Percentiles rank a stretch among this genome's conserved stretches.
Evolutionary conservation across 2,113 vertebrate species (phyloP).

Genomic region (Protomyctophum bolini): DNA sequence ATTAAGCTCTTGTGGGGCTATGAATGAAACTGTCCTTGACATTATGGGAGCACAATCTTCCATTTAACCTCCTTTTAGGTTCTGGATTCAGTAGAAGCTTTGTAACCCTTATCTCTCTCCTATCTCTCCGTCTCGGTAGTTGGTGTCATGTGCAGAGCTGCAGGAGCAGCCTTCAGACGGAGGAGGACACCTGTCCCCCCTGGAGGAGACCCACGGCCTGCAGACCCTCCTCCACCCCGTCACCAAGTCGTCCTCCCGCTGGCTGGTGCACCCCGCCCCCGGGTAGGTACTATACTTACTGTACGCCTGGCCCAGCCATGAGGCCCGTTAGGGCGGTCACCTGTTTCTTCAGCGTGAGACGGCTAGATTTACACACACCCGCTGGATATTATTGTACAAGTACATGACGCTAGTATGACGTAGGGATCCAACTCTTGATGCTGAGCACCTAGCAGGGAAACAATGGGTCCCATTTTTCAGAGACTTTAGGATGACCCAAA

Average conservation of each 20-base stretch:
- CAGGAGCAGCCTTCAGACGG: slow-evolving; percentile 85
- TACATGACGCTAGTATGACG: no score
- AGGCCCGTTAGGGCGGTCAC: no score
- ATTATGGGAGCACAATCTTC: not conserved
- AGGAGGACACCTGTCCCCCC: slow-evolving; percentile 78
- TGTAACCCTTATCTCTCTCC: slow-evolving; percentile 1
- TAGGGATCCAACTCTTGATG: no score
- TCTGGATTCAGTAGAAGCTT: not conserved
- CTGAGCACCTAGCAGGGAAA: no score
- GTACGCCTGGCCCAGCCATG: no score
- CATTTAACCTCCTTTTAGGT: slow-evolving; percentile 60
- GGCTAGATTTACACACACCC: no score
- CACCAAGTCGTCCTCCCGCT: slow-evolving; percentile 85
- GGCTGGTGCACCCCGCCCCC: slow-evolving; percentile 76
- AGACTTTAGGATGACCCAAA: no score
- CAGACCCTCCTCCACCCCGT: slow-evolving; percentile 81
- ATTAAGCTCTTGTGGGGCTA: not conserved
- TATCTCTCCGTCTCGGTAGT: slow-evolving; percentile 69
- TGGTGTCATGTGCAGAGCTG: slow-evolving; percentile 90
- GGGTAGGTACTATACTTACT: no score
- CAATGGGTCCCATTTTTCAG: no score
- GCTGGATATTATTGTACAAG: no score
- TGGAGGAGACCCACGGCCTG: slow-evolving; percentile 78
- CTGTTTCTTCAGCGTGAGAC: no score
- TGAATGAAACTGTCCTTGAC: not conserved